Evolutionary conservation across 2,113 vertebrate genomes (phyloP), one percentile per base, ranked within the genome.

Genomic region (Callopanchax toddi): DNA sequence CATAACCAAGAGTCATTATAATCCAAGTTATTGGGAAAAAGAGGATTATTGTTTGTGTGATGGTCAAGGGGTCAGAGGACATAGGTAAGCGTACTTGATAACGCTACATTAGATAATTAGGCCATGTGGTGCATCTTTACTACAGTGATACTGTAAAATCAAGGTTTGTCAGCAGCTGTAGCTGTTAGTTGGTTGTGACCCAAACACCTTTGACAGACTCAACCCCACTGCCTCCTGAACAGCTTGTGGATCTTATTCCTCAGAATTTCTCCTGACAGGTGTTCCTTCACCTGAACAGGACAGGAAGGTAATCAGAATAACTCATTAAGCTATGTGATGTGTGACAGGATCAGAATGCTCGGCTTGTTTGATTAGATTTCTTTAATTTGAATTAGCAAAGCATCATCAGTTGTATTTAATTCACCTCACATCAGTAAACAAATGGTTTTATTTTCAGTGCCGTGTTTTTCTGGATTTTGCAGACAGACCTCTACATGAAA

Each of bases 361-460:
- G 11, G 15, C 48, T 40, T 42, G n/a, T n/a, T 54, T 6, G 3
- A 45, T 16, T 51, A 16, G 43, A 32, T 52, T 45, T 39, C 7
- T 26, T 55, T 56, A 11, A 46, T 52, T 51, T 22, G 21, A 46
- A 8, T 13, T 63, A 4, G 58, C 37, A 18, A 32, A 23, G 59
- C 18, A 3, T 6, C 15, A 4, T 11, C 5, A 5, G 25, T 13
- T 6, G 8, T 13, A 11, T 26, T 18, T 56, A 16, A 48, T 56
- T 34, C 0, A 5, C 49, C 53, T 42, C 26, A 20, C 43, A 55
- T 63, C 22, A 46, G 37, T 36, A 5, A 23, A 79, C 39, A n/a
- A 51, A 56, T 59, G 21, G 36, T 63, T 17, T 52, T 59, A 0
- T 23, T 10, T 32, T n/a, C 5, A 32, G 10, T 9, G 29, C 2